Evolutionary conservation across 53 echinoderm and acorn worm species (phyloP).

Genomic region (Echinarachnius parma): DNA sequence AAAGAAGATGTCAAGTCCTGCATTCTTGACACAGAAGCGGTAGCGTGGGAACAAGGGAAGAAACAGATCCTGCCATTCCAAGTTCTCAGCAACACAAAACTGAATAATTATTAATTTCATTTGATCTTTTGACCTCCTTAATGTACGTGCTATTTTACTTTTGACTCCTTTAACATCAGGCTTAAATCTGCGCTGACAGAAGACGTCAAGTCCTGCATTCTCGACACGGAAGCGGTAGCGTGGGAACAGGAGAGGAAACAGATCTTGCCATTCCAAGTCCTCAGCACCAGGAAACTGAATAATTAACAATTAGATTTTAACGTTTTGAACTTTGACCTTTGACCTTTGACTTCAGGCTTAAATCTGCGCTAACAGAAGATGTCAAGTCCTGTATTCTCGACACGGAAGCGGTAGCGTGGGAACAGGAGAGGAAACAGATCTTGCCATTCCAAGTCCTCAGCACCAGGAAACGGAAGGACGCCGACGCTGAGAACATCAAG

Average conservation of each 20-base stretch:
- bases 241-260: conserved; percentile 87
- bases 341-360: too few species aligned
- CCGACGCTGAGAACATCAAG: conserved; percentile 73
- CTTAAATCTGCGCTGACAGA: conserved; percentile 34
- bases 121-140: too few species aligned
- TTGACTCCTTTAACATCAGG: too few species aligned
- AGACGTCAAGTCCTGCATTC: conserved; percentile 72
- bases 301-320: too few species aligned
- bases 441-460: conserved; percentile 93
- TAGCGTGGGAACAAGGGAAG: conserved; percentile 86
- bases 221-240: conserved; percentile 92
- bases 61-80: conserved; percentile 94
- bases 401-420: conserved; percentile 95
- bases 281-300: conserved; percentile 96
- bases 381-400: conserved; percentile 85
- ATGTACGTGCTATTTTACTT: too few species aligned
- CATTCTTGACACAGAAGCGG: conserved; percentile 88
- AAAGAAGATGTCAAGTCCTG: conserved; percentile 69
- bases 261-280: conserved; percentile 90
- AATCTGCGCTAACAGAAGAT: conserved; percentile 34
- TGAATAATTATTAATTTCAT: too few species aligned
- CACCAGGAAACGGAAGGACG: conserved; percentile 96
- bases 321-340: too few species aligned
- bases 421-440: conserved; percentile 79
- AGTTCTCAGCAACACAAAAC: conserved; percentile 88